Base-by-base conservation (phyloP, 2,797 vertebrate species). In the Micropoecilia bifurca region DNA sequence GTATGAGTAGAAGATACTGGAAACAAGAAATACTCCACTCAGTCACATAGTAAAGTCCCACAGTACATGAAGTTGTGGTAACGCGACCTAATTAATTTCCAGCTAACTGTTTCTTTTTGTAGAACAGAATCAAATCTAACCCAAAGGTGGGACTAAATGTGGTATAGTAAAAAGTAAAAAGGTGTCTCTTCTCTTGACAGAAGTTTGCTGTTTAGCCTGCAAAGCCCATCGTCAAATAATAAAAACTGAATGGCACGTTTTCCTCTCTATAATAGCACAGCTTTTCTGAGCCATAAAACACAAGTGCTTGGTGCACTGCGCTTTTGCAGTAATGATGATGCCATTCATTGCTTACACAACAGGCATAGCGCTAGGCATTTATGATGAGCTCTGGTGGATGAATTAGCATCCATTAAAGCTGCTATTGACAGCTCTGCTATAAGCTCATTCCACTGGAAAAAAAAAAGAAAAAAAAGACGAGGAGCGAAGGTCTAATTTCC, bases 331-430 rank as follows among this genome's bases (percentile, higher is more conserved):
- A 82, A 87, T 85, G 83, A 87, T 85, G 78, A 90, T 89, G 86
- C 85, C 87, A 88, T 90, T 92, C 83, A 84, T 69, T 89, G 91
- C 85, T 90, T 91, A 90, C 83, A 93, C 90, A 90, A 90, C 88
- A 84, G 88, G 80, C 85, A 85, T 77, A 80, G 81, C 80, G 75
- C 77, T 28, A 36, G 47, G 86, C 87, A 81, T 88, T 91, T 87
- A 79, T 91, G 89, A 90, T 83, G 82, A 89, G 88, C 80, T 90
- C 88, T 87, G 90, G 86, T 82, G 89, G 89, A 91, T 89, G 84
- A 92, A 91, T 93, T 90, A 92, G 88, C 88, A 91, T 90, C 90
- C 88, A 92, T 92, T 93, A 92, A 89, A 93, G 83, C 71, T 63
- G 75, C 82, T 79, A 85, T 50, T 88, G 88, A 91, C 89, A 88